phyloP scores from a whole-genome alignment of 2,113 vertebrate genomes.

The Macrotis lagotis region DNA sequence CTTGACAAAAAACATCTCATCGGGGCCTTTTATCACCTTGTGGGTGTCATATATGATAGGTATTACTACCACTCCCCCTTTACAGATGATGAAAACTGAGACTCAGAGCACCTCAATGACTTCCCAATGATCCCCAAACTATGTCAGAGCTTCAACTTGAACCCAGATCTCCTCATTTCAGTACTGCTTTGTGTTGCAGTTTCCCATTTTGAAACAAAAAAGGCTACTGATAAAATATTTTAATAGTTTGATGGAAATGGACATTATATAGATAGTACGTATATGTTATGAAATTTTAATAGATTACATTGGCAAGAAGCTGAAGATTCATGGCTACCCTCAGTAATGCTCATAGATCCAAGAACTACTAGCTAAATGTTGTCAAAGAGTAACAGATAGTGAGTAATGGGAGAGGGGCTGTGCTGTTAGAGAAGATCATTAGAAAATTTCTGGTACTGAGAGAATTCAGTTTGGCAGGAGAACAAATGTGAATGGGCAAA shows the following conservation, averaged over 20 bases:
- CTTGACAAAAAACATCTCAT: neutral
- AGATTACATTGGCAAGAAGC: neutral
- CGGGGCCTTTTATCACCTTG: neutral
- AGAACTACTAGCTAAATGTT: slow-evolving; percentile 17
- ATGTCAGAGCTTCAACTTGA: neutral
- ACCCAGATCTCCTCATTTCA: neutral
- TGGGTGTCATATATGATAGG: neutral
- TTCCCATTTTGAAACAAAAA: neutral
- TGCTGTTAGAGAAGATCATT: slow-evolving; percentile 37
- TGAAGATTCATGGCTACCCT: neutral
- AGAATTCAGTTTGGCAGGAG: slow-evolving; percentile 61
- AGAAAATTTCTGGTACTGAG: slow-evolving; percentile 42
- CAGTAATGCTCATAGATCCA: neutral
- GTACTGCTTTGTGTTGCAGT: neutral
- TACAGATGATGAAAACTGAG: neutral
- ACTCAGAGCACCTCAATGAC: neutral
- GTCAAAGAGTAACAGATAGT: neutral
- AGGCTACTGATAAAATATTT: neutral
- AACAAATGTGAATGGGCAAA: slow-evolving; percentile 48
- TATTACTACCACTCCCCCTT: neutral
- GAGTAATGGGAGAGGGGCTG: slow-evolving; percentile 10
- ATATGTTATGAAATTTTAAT: neutral
- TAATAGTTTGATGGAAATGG: neutral
- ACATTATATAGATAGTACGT: neutral
- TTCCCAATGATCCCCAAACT: neutral